phyloP scores from a whole-genome alignment of 1,140 invertebrate genomes.

The Dermatophagoides farinae region DNA sequence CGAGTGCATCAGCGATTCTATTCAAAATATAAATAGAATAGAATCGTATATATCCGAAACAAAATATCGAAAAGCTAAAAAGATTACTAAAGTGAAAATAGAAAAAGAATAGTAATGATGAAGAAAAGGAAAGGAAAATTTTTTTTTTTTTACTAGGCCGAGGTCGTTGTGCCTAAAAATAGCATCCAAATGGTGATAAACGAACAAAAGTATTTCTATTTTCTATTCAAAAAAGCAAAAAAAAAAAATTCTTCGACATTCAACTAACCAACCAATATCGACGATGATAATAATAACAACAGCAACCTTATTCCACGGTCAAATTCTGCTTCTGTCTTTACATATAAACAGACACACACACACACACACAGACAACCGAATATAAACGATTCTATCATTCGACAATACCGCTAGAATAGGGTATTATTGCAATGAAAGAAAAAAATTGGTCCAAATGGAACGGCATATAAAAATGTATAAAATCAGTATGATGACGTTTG shows the following conservation, averaged over 20 bases:
- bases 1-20: too few species aligned
- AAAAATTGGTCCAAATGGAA: too few species aligned
- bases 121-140: too few species aligned
- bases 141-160: neutral
- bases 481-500: too few species aligned
- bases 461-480: too few species aligned
- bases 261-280: neutral
- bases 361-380: neutral
- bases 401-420: neutral
- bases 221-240: too few species aligned
- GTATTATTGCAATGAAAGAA: too few species aligned
- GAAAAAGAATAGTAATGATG: too few species aligned
- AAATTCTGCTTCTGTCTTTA: neutral
- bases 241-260: neutral
- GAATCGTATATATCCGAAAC: too few species aligned
- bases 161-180: conserved; percentile 10
- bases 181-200: neutral
- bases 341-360: neutral
- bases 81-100: too few species aligned
- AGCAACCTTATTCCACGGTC: neutral
- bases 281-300: neutral
- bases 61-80: too few species aligned
- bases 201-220: neutral
- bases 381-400: neutral
- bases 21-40: too few species aligned